Conservation (phyloP, 2,888 invertebrate species). For the Lepetodrilus schrolli region DNA sequence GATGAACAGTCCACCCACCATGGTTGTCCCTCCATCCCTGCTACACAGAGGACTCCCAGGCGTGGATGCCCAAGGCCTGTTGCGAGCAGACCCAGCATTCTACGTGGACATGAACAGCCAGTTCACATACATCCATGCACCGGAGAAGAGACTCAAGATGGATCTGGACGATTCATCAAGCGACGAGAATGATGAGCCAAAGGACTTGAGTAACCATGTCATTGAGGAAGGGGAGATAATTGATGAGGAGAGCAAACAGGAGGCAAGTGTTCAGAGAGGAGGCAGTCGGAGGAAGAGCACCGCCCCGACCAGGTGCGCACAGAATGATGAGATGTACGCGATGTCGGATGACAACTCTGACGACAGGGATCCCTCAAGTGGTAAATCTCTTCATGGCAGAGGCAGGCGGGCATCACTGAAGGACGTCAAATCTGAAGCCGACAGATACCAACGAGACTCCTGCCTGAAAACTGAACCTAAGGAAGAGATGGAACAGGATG, state of each 20-base stretch:
- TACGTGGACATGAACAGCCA: constrained; percentile 63
- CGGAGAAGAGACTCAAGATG: constrained; percentile 49
- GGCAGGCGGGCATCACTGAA: neutral
- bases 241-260: constrained; percentile 36
- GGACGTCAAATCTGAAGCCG: constrained; percentile 29
- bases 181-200: constrained; percentile 48
- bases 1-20: constrained; percentile 51
- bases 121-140: constrained; percentile 62
- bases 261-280: constrained; percentile 43
- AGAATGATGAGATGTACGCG: constrained; percentile 53
- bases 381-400: neutral
- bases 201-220: constrained; percentile 49
- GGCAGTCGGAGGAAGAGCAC: constrained; percentile 68
- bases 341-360: constrained; percentile 64
- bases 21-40: constrained; percentile 53
- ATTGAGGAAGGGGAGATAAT: constrained; percentile 40
- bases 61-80: constrained; percentile 51
- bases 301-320: constrained; percentile 68
- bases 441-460: constrained; percentile 27
- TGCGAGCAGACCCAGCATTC: constrained; percentile 55
- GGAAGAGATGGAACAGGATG: constrained; percentile 31
- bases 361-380: constrained; percentile 44
- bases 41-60: constrained; percentile 46
- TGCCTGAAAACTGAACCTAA: constrained; percentile 15
- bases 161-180: constrained; percentile 23